Base-by-base conservation (phyloP, 1,140 invertebrate species). In the Wiebesia pumilae region DNA sequence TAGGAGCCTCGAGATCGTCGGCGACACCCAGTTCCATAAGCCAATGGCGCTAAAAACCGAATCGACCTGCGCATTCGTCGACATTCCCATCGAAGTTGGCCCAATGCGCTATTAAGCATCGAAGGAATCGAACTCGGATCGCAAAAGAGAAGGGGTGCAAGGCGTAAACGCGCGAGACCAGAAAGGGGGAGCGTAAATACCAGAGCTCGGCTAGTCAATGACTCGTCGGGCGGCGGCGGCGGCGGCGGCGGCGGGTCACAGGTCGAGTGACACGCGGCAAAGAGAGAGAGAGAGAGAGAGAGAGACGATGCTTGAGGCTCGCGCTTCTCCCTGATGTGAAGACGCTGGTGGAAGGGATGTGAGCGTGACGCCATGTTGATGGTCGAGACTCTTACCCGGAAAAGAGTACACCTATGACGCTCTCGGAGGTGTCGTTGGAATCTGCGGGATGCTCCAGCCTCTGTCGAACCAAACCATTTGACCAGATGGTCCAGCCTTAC, bases 191-290 rank as follows among this genome's bases (percentile, higher is more conserved):
- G 69, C 43, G 69, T n/a, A n/a, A n/a, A 75, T 62, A 75, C 47
- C 81, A 73, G 71, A 51, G 81, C 51, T 58, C 51, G 83, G 7
- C 54, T 12, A 79, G 83, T 79, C 75, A 84, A 84, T 78, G 83
- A 79, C 83, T 84, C 62, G 38, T 43, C 65, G n/a, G 83, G n/a
- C n/a, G 38, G 81, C 69, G 67, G 38, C 35, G 67, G 40, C 65
- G 65, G 6, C 40, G 81, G 16, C 14, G 81, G 65, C 81, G 43
- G 62, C 27, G 65, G 35, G 38, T 69, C 27, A 43, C 65, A 69
- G 62, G 19, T 16, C 58, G 79, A 81, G 9, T 14, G 27, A 16
- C 81, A 27, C 27, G 62, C 27, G 27, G 51, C 0, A n/a, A 40
- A 51, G 43, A 78, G 47, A 78, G 75, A 78, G 77, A 54, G 77